Base-by-base conservation (phyloP, 1,140 invertebrate species). In the Rhopalosiphum padi region DNA sequence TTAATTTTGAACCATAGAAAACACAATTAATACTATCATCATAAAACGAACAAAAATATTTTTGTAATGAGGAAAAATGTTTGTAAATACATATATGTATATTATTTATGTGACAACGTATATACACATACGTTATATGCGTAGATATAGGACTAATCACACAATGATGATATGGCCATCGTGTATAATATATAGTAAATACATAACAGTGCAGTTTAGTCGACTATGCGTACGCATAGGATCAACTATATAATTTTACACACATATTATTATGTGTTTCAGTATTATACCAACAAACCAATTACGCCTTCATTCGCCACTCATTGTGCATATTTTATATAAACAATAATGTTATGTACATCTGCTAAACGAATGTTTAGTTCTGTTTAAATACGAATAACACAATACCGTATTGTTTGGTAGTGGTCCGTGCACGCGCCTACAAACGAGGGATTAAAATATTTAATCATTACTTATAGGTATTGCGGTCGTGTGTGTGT, bases 341-440 rank as follows among this genome's bases (percentile, higher is more conserved):
- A 68, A 68, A 68, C 60, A 68, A 68, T 68, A 68, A 68, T 68
- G n/a, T 68, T 68, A n/a, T 30, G 60, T n/a, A 68, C 60, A 68
- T 68, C 60, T 68, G 25, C 60, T 68, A 68, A 68, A 68, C 15
- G 60, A 68, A n/a, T 68, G 60, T 68, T 68, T 68, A 68, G 60
- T 30, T 68, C 30, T 68, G 30, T 68, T 68, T 23, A 68, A n/a
- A 60, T 68, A n/a, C 60, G 60, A 68, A 68, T 68, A 68, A n/a
- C 30, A 15, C 30, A 68, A 68, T 68, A 68, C 60, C 23, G 43
- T 25, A 85, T 41, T 85, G 37, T 85, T 85, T 3, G 35, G 83
- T 9, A 4, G 23, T 41, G 3, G 37, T 68, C 60, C 83, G 37
- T 43, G 83, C 83, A 43, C 83, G 41, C 83, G 83, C 23, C 41